Conservation (phyloP, 2,888 invertebrate genomes). For the Pterobdella sp. region DNA sequence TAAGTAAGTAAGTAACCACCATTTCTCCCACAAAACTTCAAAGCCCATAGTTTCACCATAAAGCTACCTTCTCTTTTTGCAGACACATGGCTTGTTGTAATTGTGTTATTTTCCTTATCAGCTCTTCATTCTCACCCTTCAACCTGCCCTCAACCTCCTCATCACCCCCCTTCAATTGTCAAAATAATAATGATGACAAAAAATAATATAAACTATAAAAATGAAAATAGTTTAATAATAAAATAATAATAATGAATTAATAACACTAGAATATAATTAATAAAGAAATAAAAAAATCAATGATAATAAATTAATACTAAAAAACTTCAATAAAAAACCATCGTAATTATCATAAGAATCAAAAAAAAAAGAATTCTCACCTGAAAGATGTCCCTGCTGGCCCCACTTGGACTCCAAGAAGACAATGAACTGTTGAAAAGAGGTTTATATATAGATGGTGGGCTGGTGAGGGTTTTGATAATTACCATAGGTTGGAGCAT, state of each 20-base stretch:
- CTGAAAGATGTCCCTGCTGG: conserved; percentile 39
- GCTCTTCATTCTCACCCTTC: conserved; percentile 52
- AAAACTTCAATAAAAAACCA: neutral
- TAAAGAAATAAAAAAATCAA: neutral
- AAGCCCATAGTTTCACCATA: too few species aligned
- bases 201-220: neutral
- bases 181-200: too few species aligned
- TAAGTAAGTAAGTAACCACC: conserved; percentile 9
- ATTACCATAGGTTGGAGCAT: neutral
- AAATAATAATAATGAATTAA: neutral
- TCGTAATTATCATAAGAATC: neutral
- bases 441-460: neutral
- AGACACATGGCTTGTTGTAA: conserved; percentile 54
- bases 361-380: neutral
- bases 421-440: conserved; percentile 47
- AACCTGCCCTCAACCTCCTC: conserved; percentile 41
- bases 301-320: neutral
- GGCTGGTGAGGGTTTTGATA: neutral
- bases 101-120: conserved; percentile 49
- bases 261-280: too few species aligned
- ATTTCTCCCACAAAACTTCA: too few species aligned
- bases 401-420: conserved; percentile 50
- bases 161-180: conserved; percentile 33
- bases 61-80: conserved; percentile 52
- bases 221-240: neutral